Evolutionary conservation across 2,113 vertebrate genomes (phyloP).

Genomic region (Chloebia gouldiae): DNA sequence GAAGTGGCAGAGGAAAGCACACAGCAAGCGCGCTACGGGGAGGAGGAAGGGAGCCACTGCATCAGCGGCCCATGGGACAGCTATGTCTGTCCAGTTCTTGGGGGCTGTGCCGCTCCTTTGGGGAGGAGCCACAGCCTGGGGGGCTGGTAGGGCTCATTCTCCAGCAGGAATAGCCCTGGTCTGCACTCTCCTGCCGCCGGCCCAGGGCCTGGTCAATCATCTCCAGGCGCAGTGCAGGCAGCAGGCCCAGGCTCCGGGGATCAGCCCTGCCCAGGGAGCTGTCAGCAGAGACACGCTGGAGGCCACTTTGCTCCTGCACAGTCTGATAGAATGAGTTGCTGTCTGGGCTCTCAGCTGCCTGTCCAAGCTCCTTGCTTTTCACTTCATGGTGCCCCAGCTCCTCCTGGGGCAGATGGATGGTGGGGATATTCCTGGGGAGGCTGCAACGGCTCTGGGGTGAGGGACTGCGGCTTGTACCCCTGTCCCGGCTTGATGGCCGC

Average conservation of each 20-base stretch:
- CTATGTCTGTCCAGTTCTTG: not conserved
- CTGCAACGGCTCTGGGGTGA: slow-evolving; percentile 76
- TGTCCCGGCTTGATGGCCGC: slow-evolving; percentile 78
- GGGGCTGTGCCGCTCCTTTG: not conserved
- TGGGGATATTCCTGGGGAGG: slow-evolving; percentile 68
- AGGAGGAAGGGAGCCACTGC: not conserved
- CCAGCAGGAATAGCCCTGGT: not conserved
- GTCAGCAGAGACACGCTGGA: not conserved
- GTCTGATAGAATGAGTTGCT: slow-evolving; percentile 59
- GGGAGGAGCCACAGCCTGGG: not conserved
- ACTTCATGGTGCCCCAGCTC: not conserved
- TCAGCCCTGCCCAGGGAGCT: slow-evolving; percentile 54
- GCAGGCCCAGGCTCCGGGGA: slow-evolving; percentile 67
- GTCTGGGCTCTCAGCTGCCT: slow-evolving; percentile 52
- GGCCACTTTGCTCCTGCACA: slow-evolving; percentile 3
- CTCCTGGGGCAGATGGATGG: slow-evolving; percentile 70
- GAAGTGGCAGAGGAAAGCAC: not conserved
- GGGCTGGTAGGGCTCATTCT: slow-evolving; percentile 51
- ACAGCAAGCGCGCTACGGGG: not conserved
- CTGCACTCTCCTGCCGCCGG: not conserved
- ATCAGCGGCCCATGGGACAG: not conserved
- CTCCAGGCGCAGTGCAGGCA: slow-evolving; percentile 70
- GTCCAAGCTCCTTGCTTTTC: slow-evolving; percentile 56
- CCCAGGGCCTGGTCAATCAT: slow-evolving; percentile 55
- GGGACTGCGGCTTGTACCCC: slow-evolving; percentile 75